These are phyloP conservation scores for Nomada flava DNA, from an alignment of 2,888 invertebrate species.

Conservation along the genomic window DNA sequence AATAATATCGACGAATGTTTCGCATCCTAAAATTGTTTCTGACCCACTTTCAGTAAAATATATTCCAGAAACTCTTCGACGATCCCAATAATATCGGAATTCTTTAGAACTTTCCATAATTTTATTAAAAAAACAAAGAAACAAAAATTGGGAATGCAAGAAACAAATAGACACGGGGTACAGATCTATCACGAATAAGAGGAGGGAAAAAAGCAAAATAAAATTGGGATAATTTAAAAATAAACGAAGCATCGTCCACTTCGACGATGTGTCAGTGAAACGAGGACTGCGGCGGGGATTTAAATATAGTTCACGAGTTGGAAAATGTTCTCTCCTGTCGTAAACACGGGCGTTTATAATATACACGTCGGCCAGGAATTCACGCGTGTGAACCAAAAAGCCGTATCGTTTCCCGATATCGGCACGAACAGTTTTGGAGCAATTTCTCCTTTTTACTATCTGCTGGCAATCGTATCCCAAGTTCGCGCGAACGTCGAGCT, in stretches of 20 bases:
- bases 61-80: not conserved
- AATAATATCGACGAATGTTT: not conserved
- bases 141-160: not conserved
- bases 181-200: not conserved
- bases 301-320: constrained; percentile 50
- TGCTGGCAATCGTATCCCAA: not conserved
- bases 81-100: not conserved
- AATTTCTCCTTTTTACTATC: not conserved
- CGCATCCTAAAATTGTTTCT: no score
- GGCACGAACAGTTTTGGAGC: not conserved
- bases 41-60: no score
- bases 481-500: not conserved
- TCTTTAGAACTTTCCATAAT: no score
- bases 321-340: constrained; percentile 31
- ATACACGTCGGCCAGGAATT: not conserved
- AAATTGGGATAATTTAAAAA: constrained; percentile 28
- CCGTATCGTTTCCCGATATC: not conserved
- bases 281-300: constrained; percentile 30
- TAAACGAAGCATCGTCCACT: constrained; percentile 35
- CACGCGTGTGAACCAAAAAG: not conserved
- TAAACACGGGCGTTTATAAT: constrained; percentile 34
- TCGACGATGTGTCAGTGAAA: constrained; percentile 45
- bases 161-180: not conserved
- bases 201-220: not conserved
- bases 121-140: not conserved